phyloP scores from a whole-genome alignment of 2,797 vertebrate species.

The Coregonus ussuriensis region DNA sequence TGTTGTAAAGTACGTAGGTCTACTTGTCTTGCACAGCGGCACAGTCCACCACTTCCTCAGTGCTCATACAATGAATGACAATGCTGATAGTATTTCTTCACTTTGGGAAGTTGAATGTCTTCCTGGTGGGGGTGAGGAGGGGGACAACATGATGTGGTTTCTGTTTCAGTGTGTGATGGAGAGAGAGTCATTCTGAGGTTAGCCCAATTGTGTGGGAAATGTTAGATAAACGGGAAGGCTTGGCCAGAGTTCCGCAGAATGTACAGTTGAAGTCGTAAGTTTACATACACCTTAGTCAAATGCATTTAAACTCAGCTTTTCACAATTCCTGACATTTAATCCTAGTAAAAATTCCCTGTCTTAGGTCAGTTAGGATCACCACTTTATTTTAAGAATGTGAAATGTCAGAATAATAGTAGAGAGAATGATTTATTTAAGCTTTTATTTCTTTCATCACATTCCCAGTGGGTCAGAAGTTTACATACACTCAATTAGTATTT shows the following conservation, averaged over 20 bases:
- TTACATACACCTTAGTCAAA: no score
- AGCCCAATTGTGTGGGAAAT: slow-evolving; percentile 2
- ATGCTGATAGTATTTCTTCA: slow-evolving; percentile 44
- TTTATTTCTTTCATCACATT: no score
- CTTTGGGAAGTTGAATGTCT: slow-evolving; percentile 45
- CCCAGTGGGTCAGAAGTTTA: no score
- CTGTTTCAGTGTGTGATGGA: background rate
- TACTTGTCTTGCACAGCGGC: slow-evolving; percentile 4
- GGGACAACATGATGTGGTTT: slow-evolving; percentile 39
- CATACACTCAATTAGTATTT: no score
- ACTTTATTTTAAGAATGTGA: no score
- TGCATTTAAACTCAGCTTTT: no score
- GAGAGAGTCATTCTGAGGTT: background rate
- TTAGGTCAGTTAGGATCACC: no score
- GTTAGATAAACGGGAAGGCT: slow-evolving; percentile 3
- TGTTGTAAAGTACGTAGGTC: slow-evolving; percentile 26
- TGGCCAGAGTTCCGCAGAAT: slow-evolving; percentile 49
- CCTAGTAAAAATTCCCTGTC: no score
- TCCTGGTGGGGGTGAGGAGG: slow-evolving; percentile 15
- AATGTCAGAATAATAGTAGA: no score
- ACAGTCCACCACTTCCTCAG: slow-evolving; percentile 9
- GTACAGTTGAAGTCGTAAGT: slow-evolving; percentile 12
- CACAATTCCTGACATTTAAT: no score
- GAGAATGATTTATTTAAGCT: no score
- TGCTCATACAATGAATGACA: background rate